Evolutionary conservation across 2,113 vertebrate species (phyloP).

Genomic region (Sander vitreus): DNA sequence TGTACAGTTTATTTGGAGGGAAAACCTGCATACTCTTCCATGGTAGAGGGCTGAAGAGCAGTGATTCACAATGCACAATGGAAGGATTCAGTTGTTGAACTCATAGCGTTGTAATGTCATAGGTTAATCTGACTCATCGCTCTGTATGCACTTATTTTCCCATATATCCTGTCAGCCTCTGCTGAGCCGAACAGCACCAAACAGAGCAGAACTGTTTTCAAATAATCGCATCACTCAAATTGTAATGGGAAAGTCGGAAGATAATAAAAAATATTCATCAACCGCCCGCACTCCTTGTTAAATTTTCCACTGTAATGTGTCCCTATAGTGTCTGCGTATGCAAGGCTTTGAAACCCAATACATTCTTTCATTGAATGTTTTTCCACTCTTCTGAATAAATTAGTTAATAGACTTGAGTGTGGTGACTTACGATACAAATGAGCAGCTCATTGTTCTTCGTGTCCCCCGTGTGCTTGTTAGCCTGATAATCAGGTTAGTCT

Average conservation of each 20-base stretch:
- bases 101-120: neutral
- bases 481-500: constrained; percentile 28
- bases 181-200: neutral
- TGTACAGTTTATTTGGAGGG: constrained; percentile 3
- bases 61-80: neutral
- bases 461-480: constrained; percentile 39
- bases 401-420: constrained; percentile 19
- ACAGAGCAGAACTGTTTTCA: neutral
- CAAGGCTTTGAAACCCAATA: neutral
- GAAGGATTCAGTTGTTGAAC: neutral
- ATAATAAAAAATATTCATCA: constrained; percentile 14
- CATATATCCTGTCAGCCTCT: neutral
- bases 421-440: constrained; percentile 32
- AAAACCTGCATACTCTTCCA: neutral
- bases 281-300: constrained; percentile 1
- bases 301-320: constrained; percentile 4
- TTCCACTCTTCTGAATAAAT: constrained; percentile 13
- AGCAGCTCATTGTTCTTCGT: constrained; percentile 23
- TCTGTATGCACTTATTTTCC: neutral
- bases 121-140: constrained; percentile 16
- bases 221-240: constrained; percentile 4
- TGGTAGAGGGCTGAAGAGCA: neutral
- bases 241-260: constrained; percentile 3
- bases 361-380: constrained; percentile 5
- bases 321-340: constrained; percentile 9